Conservation (phyloP, 2,888 invertebrate species). For the Notodonta ziczac region DNA sequence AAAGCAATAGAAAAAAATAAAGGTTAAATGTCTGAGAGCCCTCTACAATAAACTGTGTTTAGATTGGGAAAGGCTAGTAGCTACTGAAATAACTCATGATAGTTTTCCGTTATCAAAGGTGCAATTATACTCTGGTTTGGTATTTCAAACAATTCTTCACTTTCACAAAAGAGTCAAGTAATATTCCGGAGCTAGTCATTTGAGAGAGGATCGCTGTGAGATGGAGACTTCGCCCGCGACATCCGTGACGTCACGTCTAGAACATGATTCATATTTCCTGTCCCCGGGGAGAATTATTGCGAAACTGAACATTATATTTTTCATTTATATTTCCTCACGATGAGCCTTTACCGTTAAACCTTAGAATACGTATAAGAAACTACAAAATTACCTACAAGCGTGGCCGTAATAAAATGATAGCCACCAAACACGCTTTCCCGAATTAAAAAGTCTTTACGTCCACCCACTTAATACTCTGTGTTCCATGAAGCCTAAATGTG, state of each 20-base stretch:
- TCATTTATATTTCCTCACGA: too few relatives aligned
- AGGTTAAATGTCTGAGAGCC: too few relatives aligned
- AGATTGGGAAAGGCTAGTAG: too few relatives aligned
- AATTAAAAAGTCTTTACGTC: background rate
- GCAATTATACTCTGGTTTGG: background rate
- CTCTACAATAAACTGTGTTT: too few relatives aligned
- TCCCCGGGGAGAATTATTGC: conserved; percentile 1
- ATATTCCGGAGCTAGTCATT: background rate
- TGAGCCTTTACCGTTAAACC: too few relatives aligned
- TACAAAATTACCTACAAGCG: background rate
- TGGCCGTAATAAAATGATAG: background rate
- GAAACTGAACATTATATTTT: background rate
- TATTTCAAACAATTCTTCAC: background rate
- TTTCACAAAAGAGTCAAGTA: background rate
- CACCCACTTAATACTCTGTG: background rate
- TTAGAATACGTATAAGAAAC: background rate
- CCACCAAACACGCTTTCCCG: background rate
- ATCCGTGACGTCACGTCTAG: background rate
- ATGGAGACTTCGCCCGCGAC: background rate
- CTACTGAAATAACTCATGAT: too few relatives aligned
- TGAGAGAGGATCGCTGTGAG: background rate
- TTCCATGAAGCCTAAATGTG: conserved; percentile 2
- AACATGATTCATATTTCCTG: conserved; percentile 1
- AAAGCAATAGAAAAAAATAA: too few relatives aligned
- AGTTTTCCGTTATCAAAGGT: too few relatives aligned